Evolutionary conservation across 2,888 invertebrate species (phyloP), one percentile per base, ranked within the genome.

Genomic region (Ligdia adustata): DNA sequence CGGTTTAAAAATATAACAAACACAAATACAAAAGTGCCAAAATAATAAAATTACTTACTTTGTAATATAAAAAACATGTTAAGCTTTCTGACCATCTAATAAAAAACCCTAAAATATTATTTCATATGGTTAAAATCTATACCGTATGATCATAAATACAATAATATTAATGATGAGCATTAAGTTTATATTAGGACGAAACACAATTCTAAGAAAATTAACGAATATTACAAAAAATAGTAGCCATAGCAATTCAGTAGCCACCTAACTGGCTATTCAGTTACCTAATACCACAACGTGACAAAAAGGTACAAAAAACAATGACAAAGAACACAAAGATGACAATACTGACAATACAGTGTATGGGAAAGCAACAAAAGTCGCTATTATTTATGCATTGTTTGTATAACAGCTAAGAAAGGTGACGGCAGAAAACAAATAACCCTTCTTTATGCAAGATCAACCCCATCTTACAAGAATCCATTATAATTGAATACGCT

Each of bases 361-460:
- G 76, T 82, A 81, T 80, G 81, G 75, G 79, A 79, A 79, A 73
- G 62, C 69, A 61, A 84, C 85, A 88, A 87, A 82, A 80, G 79
- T 78, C 64, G 69, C 63, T 72, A 49, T 72, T 79, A 84, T 84
- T 82, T 79, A 82, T 80, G 79, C 74, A 78, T 84, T 90, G 88
- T 90, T 88, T 90, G 88, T 83, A 83, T 87, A 82, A 79, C 77
- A 72, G 52, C 52, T 72, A 68, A 72, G 71, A 79, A 75, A 86
- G 82, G 81, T 87, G 87, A 82, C 79, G 75, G 79, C 69, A 72
- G 79, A 84, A 84, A 86, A 89, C 86, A 89, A 89, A 90, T 86
- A 86, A 72, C 72, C 68, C 61, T 72, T 72, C 74, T 73, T 73
- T 69, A 62, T 60, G 67, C 61, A 55, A 57, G 57, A 53, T 53